phyloP scores from a whole-genome alignment of 2,113 vertebrate species.

The Elephantulus edwardii region DNA sequence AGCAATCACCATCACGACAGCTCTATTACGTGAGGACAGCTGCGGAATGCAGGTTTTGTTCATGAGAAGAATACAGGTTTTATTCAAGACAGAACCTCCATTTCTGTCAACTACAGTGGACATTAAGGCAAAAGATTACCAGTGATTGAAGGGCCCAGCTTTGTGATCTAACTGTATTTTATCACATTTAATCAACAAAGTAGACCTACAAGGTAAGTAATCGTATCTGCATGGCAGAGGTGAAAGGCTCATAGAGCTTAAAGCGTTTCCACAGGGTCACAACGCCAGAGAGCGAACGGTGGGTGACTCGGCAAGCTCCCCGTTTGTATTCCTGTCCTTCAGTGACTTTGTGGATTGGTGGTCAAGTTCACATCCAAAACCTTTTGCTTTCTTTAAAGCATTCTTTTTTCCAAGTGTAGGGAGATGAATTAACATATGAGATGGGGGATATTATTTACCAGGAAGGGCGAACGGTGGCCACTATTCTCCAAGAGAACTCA shows the following conservation, averaged over 20 bases:
- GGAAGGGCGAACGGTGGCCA: background rate
- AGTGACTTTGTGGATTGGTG: background rate
- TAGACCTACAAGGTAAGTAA: background rate
- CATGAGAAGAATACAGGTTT: too few relatives aligned
- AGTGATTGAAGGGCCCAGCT: background rate
- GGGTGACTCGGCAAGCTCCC: background rate
- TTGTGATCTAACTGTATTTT: background rate
- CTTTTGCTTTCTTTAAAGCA: background rate
- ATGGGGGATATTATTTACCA: too few relatives aligned
- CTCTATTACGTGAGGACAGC: background rate
- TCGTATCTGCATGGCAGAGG: background rate
- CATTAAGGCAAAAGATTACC: background rate
- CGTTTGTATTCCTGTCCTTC: rapidly evolving
- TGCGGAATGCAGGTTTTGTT: background rate
- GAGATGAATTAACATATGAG: too few relatives aligned
- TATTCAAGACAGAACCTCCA: background rate
- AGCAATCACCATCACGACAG: background rate
- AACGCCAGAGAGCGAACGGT: background rate
- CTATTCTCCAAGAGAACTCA: too few relatives aligned
- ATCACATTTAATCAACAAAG: background rate
- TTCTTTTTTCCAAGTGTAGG: too few relatives aligned
- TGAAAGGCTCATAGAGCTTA: background rate
- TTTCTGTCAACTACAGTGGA: background rate
- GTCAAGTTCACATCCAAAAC: background rate
- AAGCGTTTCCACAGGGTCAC: background rate